These are phyloP conservation scores for Pantherophis vulpinus DNA, from an alignment of 2,797 vertebrate species.

Conservation along the genomic window DNA sequence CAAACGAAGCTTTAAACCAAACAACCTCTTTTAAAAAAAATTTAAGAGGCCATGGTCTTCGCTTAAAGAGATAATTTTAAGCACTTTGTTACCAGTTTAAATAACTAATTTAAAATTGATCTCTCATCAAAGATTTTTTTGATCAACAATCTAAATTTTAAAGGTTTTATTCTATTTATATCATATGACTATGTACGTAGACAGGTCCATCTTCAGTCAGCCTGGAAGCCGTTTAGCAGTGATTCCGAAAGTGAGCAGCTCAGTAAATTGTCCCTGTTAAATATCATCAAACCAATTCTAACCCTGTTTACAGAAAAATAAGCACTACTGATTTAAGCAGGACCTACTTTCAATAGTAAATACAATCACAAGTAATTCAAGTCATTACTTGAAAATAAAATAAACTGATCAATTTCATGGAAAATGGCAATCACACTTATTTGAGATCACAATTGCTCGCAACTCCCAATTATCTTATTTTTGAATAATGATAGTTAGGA, in stretches of 20 bases:
- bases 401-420: not conserved
- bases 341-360: not conserved
- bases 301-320: not conserved
- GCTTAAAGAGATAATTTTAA: conserved; percentile 62
- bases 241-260: conserved; percentile 69
- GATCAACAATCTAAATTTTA: conserved; percentile 67
- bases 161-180: conserved; percentile 67
- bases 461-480: not conserved
- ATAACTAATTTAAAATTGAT: conserved; percentile 67
- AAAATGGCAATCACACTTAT: not conserved
- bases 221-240: conserved; percentile 65
- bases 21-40: conserved; percentile 52
- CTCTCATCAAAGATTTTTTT: conserved; percentile 66
- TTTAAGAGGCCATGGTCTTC: conserved; percentile 23
- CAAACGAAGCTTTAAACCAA: conserved; percentile 70
- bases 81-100: conserved; percentile 59
- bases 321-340: not conserved
- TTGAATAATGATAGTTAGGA: not conserved
- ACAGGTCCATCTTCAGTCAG: conserved; percentile 64
- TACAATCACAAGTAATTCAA: not conserved
- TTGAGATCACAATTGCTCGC: not conserved
- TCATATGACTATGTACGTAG: conserved; percentile 62
- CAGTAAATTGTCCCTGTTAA: conserved; percentile 68
- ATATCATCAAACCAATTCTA: not conserved
- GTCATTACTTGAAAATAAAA: not conserved